phyloP scores from a whole-genome alignment of 2,797 vertebrate genomes.

The Schizopygopsis pylzovi region DNA sequence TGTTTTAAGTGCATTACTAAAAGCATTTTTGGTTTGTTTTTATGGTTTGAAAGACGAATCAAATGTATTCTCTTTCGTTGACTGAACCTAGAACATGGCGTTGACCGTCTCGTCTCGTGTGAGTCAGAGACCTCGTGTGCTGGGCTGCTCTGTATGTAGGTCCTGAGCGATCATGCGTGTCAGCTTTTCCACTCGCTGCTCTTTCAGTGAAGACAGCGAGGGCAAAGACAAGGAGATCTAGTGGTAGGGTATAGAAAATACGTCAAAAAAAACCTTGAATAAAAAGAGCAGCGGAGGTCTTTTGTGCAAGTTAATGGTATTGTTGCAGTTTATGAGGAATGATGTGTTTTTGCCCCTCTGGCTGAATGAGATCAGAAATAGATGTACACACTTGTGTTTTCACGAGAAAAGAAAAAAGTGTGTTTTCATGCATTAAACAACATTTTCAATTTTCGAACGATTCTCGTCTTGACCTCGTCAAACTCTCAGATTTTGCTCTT shows the following conservation, averaged over 20 bases:
- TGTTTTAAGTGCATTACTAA: background rate
- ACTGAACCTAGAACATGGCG: background rate
- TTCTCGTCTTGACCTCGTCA: background rate
- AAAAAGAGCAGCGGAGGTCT: background rate
- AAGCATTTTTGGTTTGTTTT: background rate
- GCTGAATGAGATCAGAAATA: background rate
- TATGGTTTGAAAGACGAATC: background rate
- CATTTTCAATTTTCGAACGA: background rate
- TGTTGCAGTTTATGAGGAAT: background rate
- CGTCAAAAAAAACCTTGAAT: background rate
- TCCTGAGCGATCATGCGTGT: conserved; percentile 65
- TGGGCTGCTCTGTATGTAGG: conserved; percentile 62
- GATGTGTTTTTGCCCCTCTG: background rate
- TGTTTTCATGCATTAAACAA: background rate
- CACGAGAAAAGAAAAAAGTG: background rate
- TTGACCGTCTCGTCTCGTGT: background rate
- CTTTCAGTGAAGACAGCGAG: conserved; percentile 23
- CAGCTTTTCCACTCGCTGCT: conserved; percentile 36
- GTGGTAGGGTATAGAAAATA: background rate
- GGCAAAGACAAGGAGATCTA: conserved; percentile 39
- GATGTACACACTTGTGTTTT: background rate
- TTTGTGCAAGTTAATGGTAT: background rate
- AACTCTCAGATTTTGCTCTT: background rate
- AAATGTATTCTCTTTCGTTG: background rate
- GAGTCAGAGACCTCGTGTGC: background rate